Evolutionary conservation across 1,140 invertebrate species (phyloP).

Genomic region (Eueides isabella): DNA sequence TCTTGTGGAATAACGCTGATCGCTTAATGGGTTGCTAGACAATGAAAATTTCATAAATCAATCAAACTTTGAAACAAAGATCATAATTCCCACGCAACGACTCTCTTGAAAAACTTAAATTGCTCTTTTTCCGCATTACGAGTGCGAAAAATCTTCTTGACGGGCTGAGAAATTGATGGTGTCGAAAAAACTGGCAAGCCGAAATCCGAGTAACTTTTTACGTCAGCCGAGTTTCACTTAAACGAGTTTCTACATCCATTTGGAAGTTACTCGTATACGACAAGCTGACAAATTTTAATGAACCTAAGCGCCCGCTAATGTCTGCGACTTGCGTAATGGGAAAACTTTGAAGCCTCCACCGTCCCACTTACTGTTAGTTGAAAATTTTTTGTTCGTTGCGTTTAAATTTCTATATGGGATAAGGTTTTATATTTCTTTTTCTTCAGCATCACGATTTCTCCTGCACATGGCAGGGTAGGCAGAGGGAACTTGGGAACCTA

Average conservation of each 20-base stretch:
- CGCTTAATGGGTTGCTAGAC: constrained; percentile 49
- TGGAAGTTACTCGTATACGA: constrained; percentile 75
- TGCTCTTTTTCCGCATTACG: constrained; percentile 78
- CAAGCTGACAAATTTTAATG: constrained; percentile 82
- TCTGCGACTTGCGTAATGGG: constrained; percentile 76
- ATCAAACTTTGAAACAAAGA: constrained; percentile 78
- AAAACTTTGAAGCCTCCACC: constrained; percentile 68
- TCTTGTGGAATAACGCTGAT: constrained; percentile 38
- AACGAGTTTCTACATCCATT: constrained; percentile 79
- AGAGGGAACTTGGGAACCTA: too few relatives aligned
- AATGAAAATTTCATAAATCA: constrained; percentile 70
- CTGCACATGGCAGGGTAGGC: too few relatives aligned
- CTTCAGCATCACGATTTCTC: neutral
- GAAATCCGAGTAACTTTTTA: constrained; percentile 77
- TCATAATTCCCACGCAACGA: constrained; percentile 75
- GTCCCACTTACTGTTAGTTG: constrained; percentile 35
- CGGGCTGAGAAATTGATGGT: constrained; percentile 79
- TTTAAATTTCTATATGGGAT: neutral
- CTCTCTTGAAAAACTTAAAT: constrained; percentile 78
- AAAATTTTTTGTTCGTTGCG: constrained; percentile 42
- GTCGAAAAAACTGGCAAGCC: constrained; percentile 64
- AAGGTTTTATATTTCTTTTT: too few relatives aligned
- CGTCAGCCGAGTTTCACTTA: constrained; percentile 80
- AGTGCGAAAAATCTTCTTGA: constrained; percentile 82
- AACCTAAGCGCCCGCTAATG: constrained; percentile 78